A percentile compares a stretch with the other conserved stretches of the same genome.
phyloP scores from a whole-genome alignment of 1,140 invertebrate species.

The Plectus sambesii region DNA sequence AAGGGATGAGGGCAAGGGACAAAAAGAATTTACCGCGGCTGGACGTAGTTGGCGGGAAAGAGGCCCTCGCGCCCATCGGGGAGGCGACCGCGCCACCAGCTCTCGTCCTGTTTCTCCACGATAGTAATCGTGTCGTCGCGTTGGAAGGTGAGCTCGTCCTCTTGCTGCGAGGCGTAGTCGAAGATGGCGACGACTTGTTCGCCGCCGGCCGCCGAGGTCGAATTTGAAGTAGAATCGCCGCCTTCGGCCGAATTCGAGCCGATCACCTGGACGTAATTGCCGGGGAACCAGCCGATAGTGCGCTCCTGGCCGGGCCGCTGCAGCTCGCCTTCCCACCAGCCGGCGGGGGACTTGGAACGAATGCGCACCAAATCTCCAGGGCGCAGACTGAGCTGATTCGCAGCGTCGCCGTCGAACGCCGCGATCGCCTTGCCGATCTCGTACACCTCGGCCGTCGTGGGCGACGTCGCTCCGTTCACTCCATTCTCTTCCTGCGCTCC shows the following conservation, averaged over 20 bases:
- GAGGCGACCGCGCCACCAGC: constrained; percentile 26
- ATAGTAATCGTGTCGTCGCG: constrained; percentile 21
- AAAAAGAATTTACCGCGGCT: constrained; percentile 13
- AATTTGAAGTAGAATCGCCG: constrained; percentile 10
- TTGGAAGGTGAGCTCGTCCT: constrained; percentile 27
- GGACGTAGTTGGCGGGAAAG: constrained; percentile 30
- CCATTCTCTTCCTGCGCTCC: too few species aligned
- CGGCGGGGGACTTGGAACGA: constrained; percentile 82
- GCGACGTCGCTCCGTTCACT: too few species aligned
- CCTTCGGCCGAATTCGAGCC: too few species aligned
- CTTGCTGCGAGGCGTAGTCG: constrained; percentile 23
- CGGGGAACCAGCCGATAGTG: constrained; percentile 39
- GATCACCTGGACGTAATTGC: constrained; percentile 36
- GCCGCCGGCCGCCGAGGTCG: constrained; percentile 1
- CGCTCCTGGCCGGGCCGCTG: constrained; percentile 50
- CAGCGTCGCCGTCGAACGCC: constrained; percentile 30
- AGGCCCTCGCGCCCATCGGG: constrained; percentile 8
- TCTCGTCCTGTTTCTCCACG: constrained; percentile 10
- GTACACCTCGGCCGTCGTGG: too few species aligned
- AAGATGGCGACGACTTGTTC: constrained; percentile 15
- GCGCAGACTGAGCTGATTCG: constrained; percentile 59
- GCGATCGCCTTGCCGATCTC: constrained; percentile 29
- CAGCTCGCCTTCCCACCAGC: constrained; percentile 98
- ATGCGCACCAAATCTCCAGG: constrained; percentile 91
- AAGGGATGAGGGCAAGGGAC: constrained; percentile 3